Evolutionary conservation across 2,888 invertebrate species (phyloP), one percentile per base, ranked within the genome.

Genomic region (Drosophila helvetica): DNA sequence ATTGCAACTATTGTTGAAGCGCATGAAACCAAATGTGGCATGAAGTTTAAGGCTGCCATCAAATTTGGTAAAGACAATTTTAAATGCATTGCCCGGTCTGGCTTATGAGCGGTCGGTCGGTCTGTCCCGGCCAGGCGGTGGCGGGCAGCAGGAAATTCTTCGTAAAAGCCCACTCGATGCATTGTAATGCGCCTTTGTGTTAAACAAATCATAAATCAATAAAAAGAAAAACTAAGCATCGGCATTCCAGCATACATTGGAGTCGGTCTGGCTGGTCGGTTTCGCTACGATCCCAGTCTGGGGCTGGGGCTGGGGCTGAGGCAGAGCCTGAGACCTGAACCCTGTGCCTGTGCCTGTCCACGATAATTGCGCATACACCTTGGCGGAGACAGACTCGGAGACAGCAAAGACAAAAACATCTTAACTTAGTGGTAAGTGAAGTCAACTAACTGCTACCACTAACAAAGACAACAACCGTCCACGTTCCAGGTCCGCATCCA

Each of bases 351-450:
- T 75, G 79, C 79, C 74, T 76, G 75, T 77, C 83, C 86, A 89
- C 83, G 89, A 86, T 85, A 85, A 85, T 85, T 85, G 85, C 83
- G 88, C 89, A 88, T 85, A 86, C 85, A 85, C 85, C 85, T 84
- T 75, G 71, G 74, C 56, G 38, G 63, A 63, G 73, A 47, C 56
- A 62, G 65, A 56, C 64, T 60, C 59, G 48, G 30, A 48, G 59
- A 63, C 63, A 48, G 63, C 59, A 45, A 75, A 89, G 86, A 85
- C 85, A 85, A 85, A 66, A 85, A 85, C 85, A 85, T 85, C 85
- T 85, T 85, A 85, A 89, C 85, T 85, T 89, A 89, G 88, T 87
- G 89, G 89, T 88, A 86, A 84, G 85, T 89, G 89, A 78, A 79
- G 89, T 67, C 85, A 82, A 80, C 83, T 84, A 88, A 84, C 83